Base-by-base conservation (phyloP, 2,888 invertebrate genomes). In the Herminia tarsipennalis region DNA sequence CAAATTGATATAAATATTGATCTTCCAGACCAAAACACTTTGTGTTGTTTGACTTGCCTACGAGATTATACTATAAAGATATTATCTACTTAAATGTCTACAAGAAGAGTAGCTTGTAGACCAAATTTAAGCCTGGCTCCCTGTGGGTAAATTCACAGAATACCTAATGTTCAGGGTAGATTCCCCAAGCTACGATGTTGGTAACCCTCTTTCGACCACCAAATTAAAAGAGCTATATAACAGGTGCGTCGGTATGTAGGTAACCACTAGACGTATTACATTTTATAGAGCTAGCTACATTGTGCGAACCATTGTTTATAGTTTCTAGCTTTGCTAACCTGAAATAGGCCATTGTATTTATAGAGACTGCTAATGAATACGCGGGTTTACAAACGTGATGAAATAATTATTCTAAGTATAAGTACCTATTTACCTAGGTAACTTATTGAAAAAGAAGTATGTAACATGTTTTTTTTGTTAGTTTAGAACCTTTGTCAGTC, bases 131-230 rank as follows among this genome's bases (percentile, higher is more conserved):
- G 43, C 40, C 37, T 66, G 52, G 57, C 58, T 51, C 66, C 46
- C 52, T 27, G 42, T 48, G 55, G 57, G 62, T 57, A 47, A 44
- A 50, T 64, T 49, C 56, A 56, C 58, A 46, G 63, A 64, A 64
- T 64, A 62, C 32, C 56, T 43, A 64, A 64, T 62, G 59, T 50
- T 38, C 51, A 41, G 44, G 54, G 52, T 45, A 49, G 66, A 65
- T 63, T 65, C 59, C 66, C 64, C 46, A 51, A 62, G 64, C 59
- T 62, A 28, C 63, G 46, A 45, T 56, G 59, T 63, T 56, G 63
- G 63, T 53, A 49, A 56, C 58, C 66, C 66, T 59, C 58, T 66
- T 62, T 64, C 66, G 51, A 62, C 64, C 63, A 62, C 66, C 50
- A 59, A 64, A 64, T 64, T 64, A 64, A 64, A 64, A 64, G 49